Base-by-base conservation (phyloP, 1,140 invertebrate genomes). In the Bombus polaris region DNA sequence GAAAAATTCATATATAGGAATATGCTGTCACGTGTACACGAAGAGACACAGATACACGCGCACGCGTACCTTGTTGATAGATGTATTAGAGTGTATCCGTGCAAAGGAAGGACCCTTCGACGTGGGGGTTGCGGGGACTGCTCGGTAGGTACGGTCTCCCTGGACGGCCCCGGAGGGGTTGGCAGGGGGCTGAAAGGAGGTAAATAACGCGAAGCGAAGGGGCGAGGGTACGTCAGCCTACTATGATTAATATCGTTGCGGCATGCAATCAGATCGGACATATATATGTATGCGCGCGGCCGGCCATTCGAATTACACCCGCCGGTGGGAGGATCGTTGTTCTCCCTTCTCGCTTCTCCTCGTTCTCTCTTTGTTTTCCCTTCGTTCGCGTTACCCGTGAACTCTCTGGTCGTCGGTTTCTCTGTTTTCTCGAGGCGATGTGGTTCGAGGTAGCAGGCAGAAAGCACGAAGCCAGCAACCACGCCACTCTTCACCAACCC, bases 211-310 rank as follows among this genome's bases (percentile, higher is more conserved):
- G 89, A 91, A 90, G 87, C 87, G 90, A 92, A 93, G 91, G 91
- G 92, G 91, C 91, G 92, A 94, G 92, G 92, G 93, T 91, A 94
- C 90, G 94, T 94, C 93, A 93, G 89, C 87, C 89, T 89, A 87
- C 81, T 90, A 93, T 94, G 94, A 94, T 94, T 94, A 94, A 94
- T 94, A 94, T 94, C 93, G 91, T 88, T 91, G 91, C 91, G 91
- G 93, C 93, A 94, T 94, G 93, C 93, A 94, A 94, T 94, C 93
- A 91, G 93, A 94, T 94, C 93, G 90, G 91, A 93, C 92, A 90
- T 92, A 92, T 89, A 77, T 73, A 87, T 78, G 62, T 90, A 87
- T 71, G 86, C 74, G 87, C 74, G 70, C 83, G 86, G 71, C 80
- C 89, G 83, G 89, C 89, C 89, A 90, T 90, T 90, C 81, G 89